Evolutionary conservation across 2,797 vertebrate species (phyloP).

Genomic region (Scarus forsteni): DNA sequence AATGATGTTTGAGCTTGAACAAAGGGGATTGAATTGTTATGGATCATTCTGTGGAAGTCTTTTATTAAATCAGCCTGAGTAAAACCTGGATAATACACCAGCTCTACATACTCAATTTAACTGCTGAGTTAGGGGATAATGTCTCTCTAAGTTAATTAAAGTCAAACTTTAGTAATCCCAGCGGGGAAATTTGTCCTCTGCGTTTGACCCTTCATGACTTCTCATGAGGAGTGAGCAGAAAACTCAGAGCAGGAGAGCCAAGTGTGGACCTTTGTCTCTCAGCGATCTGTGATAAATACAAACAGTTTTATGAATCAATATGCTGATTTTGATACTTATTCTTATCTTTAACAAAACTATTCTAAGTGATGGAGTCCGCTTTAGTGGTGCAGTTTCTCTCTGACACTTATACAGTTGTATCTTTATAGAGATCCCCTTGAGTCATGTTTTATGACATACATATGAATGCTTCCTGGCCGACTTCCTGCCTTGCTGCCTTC

Average conservation of each 20-base stretch:
- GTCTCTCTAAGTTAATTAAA: constrained; percentile 51
- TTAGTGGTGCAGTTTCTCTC: not conserved
- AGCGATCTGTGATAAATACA: not conserved
- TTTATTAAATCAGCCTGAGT: constrained; percentile 26
- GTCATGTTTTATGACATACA: constrained; percentile 4
- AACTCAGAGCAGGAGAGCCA: not conserved
- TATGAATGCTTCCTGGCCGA: not conserved
- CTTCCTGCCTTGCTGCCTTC: not conserved
- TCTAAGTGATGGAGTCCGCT: not conserved
- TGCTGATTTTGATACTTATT: not conserved
- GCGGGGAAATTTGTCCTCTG: constrained; percentile 32
- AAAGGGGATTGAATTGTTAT: constrained; percentile 1
- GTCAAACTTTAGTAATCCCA: constrained; percentile 36
- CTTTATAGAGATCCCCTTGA: constrained; percentile 6
- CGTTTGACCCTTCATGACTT: constrained; percentile 30
- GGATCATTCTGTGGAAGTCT: constrained; percentile 14
- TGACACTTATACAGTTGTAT: not conserved
- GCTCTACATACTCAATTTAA: constrained; percentile 28
- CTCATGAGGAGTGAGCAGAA: not conserved
- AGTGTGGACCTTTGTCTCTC: not conserved
- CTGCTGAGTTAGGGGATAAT: constrained; percentile 24
- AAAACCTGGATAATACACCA: constrained; percentile 20
- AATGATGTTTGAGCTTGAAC: constrained; percentile 14
- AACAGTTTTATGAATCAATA: not conserved
- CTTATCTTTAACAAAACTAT: not conserved